Evolutionary conservation across 2,797 vertebrate species (phyloP), one percentile per base, ranked within the genome.

Genomic region (Helicolenus hilgendorfi): DNA sequence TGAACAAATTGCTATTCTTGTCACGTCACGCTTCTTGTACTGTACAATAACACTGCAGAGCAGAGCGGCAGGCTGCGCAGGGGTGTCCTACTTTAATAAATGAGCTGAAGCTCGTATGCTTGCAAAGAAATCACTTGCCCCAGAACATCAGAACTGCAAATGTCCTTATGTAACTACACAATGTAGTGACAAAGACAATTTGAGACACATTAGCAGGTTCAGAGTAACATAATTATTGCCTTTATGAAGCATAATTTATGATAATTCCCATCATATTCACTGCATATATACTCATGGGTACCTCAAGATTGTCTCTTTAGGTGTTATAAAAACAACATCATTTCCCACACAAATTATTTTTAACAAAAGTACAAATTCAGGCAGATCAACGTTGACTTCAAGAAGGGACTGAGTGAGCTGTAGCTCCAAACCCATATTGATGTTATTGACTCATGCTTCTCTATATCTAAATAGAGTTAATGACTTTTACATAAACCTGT

Each of bases 71-170:
- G 80, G 77, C 89, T 67, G 85, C 36, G 58, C 90, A 63, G 84
- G 86, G 78, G 70, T 95, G 95, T 92, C 95, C 92, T 92, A 95
- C 87, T 94, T 95, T 91, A 89, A 93, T 89, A 95, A 95, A 94
- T 87, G 92, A 95, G 83, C 77, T 79, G 82, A 65, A 82, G 84
- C 81, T 89, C 77, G 65, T 79, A 82, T 68, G 84, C 82, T 82
- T 72, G 83, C 73, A 91, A 79, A 90, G 72, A 93, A 89, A 87
- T 76, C 83, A 81, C 73, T 89, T 77, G 81, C 79, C 88, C 79
- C 71, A 55, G 79, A 89, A 79, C 60, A 68, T 91, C 80, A 81
- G 35, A 87, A 81, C 79, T 64, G 70, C 76, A 87, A 18, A 85
- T 77, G 45, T 83, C 65, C 67, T 83, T 63, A 81, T 85, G 77